Evolutionary conservation across 2,113 vertebrate genomes (phyloP), one percentile per base, ranked within the genome.

Genomic region (Stegostoma tigrinum): DNA sequence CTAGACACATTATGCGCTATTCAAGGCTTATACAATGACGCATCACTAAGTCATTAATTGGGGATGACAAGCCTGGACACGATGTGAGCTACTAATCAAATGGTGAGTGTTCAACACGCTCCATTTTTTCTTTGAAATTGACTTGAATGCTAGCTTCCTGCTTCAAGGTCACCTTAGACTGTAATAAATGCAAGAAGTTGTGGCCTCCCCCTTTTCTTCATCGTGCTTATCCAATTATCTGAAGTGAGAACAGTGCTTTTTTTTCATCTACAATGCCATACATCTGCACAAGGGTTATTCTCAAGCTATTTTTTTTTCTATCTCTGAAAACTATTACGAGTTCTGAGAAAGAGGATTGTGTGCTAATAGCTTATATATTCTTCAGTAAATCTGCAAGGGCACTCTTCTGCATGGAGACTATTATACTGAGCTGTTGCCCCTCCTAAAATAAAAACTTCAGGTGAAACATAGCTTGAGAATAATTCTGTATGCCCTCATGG

Each of bases 31-130:
- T 38, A 45, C 17, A 6, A 83, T 83, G 80, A 42, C 6, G 38
- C 38, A 42, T n/a, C 80, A 42, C 42, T 83, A 83, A 83, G 38
- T 83, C 38, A 83, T 38, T 83, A 83, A 83, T 45, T 83, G 80
- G 80, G 80, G 38, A 83, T 83, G 80, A 45, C 80, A 83, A 6
- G 80, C 38, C 80, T 83, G 80, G 80, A 83, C 38, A 42, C 19
- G 38, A 83, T 83, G 80, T 83, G 80, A 83, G 80, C 80, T 83
- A 83, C 38, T 83, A 83, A 83, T 83, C 38, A 83, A 83, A 83
- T 83, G 80, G 80, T 83, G 38, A 42, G 80, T 83, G 80, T 83
- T 83, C 80, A 83, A 42, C 38, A 83, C 45, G 80, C 38, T 83
- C 80, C 38, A 83, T 83, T 83, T 38, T 83, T 23, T 83, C 38